These are phyloP conservation scores for Gadus chalcogrammus DNA, from an alignment of 2,113 vertebrate species.

Conservation along the genomic window DNA sequence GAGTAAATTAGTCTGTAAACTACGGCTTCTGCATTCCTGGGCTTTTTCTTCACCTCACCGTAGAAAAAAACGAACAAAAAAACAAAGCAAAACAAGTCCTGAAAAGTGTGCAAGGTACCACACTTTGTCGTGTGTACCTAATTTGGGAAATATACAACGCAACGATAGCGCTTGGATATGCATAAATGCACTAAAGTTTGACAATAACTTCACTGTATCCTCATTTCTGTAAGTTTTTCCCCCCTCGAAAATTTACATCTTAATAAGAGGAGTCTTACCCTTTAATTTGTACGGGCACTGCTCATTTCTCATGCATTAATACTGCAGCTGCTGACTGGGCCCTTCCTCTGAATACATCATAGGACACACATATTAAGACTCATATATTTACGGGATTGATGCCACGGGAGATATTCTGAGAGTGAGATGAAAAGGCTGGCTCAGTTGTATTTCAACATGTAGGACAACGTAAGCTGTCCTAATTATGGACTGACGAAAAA, in stretches of 20 bases:
- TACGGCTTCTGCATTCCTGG: slow-evolving; percentile 45
- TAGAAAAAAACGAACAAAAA: slow-evolving; percentile 35
- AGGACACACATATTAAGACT: slow-evolving; percentile 73
- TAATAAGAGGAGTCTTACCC: slow-evolving; percentile 74
- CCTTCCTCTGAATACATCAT: slow-evolving; percentile 72
- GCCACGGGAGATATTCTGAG: slow-evolving; percentile 64
- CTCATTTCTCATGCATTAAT: slow-evolving; percentile 79
- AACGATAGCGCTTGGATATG: slow-evolving; percentile 62
- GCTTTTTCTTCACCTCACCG: slow-evolving; percentile 40
- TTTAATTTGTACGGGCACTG: slow-evolving; percentile 72
- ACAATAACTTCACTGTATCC: slow-evolving; percentile 70
- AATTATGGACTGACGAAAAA: slow-evolving; percentile 36
- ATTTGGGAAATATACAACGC: slow-evolving; percentile 54
- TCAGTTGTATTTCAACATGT: slow-evolving; percentile 56
- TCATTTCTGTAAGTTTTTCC: slow-evolving; percentile 66
- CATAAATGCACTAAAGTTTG: slow-evolving; percentile 67
- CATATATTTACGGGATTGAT: slow-evolving; percentile 76
- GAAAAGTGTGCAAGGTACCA: slow-evolving; percentile 8
- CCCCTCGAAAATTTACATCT: slow-evolving; percentile 67
- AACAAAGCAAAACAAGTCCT: not conserved
- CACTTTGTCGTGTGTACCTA: slow-evolving; percentile 45
- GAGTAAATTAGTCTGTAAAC: slow-evolving; percentile 63
- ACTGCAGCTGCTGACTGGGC: slow-evolving; percentile 73
- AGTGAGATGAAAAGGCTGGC: slow-evolving; percentile 64
- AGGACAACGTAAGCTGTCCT: slow-evolving; percentile 52